These are phyloP conservation scores for Petrolisthes manimaculis DNA, from an alignment of 2,888 invertebrate species.

Conservation along the genomic window DNA sequence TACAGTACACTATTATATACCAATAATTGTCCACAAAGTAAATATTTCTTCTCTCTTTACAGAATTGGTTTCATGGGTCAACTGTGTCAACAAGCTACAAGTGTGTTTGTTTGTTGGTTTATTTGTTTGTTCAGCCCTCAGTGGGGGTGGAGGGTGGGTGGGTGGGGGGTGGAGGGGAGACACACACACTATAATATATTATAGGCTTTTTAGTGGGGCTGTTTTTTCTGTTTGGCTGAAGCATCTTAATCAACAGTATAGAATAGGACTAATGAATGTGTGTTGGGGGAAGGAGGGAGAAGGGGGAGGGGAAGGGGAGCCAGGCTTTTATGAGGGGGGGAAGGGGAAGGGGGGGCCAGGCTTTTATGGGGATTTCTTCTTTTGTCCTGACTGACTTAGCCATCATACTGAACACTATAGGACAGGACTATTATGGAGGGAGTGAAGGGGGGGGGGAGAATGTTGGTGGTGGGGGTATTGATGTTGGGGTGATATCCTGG, in stretches of 20 bases:
- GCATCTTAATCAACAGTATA: no score
- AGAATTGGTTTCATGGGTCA: slow-evolving; percentile 27
- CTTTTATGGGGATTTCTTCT: no score
- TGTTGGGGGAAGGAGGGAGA: not conserved
- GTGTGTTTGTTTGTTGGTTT: slow-evolving; percentile 14
- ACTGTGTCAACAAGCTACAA: slow-evolving; percentile 39
- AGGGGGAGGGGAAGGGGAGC: not conserved
- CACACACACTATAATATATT: not conserved
- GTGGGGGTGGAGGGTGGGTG: slow-evolving; percentile 5
- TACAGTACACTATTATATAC: no score
- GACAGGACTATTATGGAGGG: no score
- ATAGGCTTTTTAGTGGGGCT: no score
- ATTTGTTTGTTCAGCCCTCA: not conserved
- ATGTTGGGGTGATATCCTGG: no score
- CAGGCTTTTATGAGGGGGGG: not conserved
- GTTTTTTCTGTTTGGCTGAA: no score
- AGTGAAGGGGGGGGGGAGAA: no score
- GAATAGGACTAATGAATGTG: not conserved
- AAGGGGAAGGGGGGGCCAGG: not conserved
- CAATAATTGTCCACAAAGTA: slow-evolving; percentile 36
- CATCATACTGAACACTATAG: no score
- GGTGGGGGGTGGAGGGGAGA: not conserved
- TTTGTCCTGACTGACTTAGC: no score
- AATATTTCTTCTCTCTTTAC: slow-evolving; percentile 22
- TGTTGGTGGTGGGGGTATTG: no score